Evolutionary conservation across 2,888 invertebrate species (phyloP).

Genomic region (Cyclophora punctaria): DNA sequence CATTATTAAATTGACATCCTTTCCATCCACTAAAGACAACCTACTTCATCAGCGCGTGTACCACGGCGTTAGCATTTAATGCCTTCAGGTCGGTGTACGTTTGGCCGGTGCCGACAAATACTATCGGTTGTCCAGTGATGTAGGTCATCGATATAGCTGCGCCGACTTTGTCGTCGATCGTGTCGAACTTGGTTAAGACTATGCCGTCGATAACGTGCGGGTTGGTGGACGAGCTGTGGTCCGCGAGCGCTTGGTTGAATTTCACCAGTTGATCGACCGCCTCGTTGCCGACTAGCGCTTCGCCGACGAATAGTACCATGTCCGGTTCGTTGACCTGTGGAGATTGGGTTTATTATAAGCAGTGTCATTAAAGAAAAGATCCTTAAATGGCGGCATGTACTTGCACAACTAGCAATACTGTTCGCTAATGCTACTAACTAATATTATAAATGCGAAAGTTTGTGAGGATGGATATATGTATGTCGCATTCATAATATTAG

Average conservation of each 20-base stretch:
- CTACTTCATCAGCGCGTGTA: constrained; percentile 95
- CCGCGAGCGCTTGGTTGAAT: constrained; percentile 98
- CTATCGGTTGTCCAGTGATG: constrained; percentile 99
- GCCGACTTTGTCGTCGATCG: constrained; percentile 99
- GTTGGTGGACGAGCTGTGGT: constrained; percentile 84
- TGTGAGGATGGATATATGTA: too few species aligned
- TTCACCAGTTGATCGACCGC: constrained; percentile 99
- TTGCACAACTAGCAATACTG: too few species aligned
- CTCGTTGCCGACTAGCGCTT: constrained; percentile 99
- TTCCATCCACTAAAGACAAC: not conserved
- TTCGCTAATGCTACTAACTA: too few species aligned
- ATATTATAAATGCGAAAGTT: too few species aligned
- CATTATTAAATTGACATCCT: not conserved
- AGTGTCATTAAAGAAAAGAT: too few species aligned
- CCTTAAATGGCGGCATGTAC: too few species aligned
- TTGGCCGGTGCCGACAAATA: constrained; percentile 99
- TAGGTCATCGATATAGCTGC: constrained; percentile 99
- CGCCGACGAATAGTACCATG: constrained; percentile 98
- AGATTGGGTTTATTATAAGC: too few species aligned
- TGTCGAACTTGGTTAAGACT: constrained; percentile 99
- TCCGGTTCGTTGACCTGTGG: constrained; percentile 88
- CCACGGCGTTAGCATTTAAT: constrained; percentile 96
- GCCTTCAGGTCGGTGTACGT: constrained; percentile 98
- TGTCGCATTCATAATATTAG: too few species aligned
- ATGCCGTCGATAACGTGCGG: constrained; percentile 99